Conservation (phyloP, 2,113 vertebrate species). For the Leptobrachium ailaonicum region DNA sequence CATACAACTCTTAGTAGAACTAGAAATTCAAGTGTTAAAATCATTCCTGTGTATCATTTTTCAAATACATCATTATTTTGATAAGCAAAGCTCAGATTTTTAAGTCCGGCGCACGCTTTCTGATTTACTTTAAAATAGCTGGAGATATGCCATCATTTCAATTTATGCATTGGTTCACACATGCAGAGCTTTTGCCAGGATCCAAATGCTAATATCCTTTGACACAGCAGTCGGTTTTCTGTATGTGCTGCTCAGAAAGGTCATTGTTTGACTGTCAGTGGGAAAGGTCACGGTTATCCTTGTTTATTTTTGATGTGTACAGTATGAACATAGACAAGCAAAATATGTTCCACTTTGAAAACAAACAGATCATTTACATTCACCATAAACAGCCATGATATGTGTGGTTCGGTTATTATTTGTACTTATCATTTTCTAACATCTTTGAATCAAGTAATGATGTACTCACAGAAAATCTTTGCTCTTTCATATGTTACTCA, state of each 20-base stretch:
- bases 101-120: background rate
- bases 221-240: constrained; percentile 44
- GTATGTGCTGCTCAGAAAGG: constrained; percentile 39
- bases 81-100: background rate
- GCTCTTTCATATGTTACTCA: too few relatives aligned
- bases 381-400: too few relatives aligned
- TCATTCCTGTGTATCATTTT: too few relatives aligned
- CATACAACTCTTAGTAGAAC: too few relatives aligned
- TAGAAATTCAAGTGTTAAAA: too few relatives aligned
- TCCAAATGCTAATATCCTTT: constrained; percentile 45
- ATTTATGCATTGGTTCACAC: constrained; percentile 37
- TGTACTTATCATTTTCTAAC: too few relatives aligned
- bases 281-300: constrained; percentile 35
- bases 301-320: constrained; percentile 28
- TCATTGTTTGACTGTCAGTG: constrained; percentile 38
- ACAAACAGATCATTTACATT: background rate
- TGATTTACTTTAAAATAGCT: constrained; percentile 7
- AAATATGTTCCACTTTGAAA: constrained; percentile 27
- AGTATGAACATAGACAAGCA: constrained; percentile 11
- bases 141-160: constrained; percentile 22
- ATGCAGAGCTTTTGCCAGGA: constrained; percentile 33
- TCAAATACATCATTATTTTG: background rate
- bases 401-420: too few relatives aligned
- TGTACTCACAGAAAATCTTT: too few relatives aligned
- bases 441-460: too few relatives aligned